Conservation (phyloP, 2,113 vertebrate species). For the Riparia riparia region DNA sequence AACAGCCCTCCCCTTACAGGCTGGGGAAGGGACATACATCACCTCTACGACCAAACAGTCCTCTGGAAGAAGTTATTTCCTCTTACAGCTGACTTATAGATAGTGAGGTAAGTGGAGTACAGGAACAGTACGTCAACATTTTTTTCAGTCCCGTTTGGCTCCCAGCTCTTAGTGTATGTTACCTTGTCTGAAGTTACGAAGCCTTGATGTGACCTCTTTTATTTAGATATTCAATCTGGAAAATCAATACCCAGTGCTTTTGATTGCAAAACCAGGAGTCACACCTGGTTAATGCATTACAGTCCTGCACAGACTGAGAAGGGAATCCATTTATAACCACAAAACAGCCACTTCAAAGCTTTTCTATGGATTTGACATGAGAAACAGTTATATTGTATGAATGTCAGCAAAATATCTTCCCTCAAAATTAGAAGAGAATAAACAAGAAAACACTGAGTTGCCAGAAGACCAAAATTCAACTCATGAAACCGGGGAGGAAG, state of each 20-base stretch:
- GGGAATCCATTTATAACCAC: background rate
- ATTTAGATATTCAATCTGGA: slow-evolving; percentile 1
- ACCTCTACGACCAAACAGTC: background rate
- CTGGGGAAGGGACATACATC: background rate
- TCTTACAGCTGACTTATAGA: background rate
- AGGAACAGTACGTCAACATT: background rate
- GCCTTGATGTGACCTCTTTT: background rate
- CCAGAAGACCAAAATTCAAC: background rate
- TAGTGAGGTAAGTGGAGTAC: background rate
- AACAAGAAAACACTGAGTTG: background rate
- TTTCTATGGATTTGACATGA: background rate
- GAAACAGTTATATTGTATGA: background rate
- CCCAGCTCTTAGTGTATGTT: background rate
- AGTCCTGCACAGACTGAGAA: background rate
- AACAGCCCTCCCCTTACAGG: background rate
- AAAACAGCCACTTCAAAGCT: background rate
- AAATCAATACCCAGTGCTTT: background rate
- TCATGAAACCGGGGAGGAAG: background rate
- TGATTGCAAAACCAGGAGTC: background rate
- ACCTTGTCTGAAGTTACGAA: background rate
- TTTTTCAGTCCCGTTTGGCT: background rate
- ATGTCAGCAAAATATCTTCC: background rate
- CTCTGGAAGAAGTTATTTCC: background rate
- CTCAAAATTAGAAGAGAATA: background rate
- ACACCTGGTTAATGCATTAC: background rate